These are phyloP conservation scores for Echinarachnius parma DNA, from an alignment of 53 echinoderm and acorn worm species.

Conservation along the genomic window DNA sequence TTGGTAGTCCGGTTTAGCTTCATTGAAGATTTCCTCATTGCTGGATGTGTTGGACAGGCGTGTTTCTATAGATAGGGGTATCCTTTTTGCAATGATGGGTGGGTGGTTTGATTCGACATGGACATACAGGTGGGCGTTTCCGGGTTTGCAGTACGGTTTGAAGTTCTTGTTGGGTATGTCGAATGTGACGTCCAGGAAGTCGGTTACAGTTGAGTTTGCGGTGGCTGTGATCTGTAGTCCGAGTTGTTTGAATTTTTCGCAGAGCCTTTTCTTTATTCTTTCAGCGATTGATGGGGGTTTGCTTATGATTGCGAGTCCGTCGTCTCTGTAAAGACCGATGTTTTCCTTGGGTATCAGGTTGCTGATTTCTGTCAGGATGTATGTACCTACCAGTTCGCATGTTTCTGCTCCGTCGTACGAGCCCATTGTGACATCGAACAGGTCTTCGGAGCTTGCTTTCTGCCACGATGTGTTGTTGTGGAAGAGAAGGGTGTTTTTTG, in stretches of 20 bases:
- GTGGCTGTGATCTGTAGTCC: slow-evolving; percentile 9
- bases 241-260: slow-evolving; percentile 8
- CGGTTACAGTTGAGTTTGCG: slow-evolving; percentile 18
- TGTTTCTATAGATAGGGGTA: slow-evolving; percentile 34
- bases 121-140: slow-evolving; percentile 30
- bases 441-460: too few species aligned
- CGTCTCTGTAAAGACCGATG: too few species aligned
- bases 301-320: slow-evolving; percentile 22
- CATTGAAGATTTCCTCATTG: slow-evolving; percentile 28
- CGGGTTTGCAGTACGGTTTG: slow-evolving; percentile 34
- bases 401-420: too few species aligned
- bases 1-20: slow-evolving; percentile 31
- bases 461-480: too few species aligned
- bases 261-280: slow-evolving; percentile 20
- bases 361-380: too few species aligned
- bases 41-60: slow-evolving; percentile 27
- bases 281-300: slow-evolving; percentile 16
- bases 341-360: too few species aligned
- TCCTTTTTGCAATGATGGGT: slow-evolving; percentile 11
- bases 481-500: too few species aligned
- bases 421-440: too few species aligned
- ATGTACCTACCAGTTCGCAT: too few species aligned
- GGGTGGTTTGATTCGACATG: slow-evolving; percentile 46
- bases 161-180: slow-evolving; percentile 21
- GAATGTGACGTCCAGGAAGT: slow-evolving; percentile 42